phyloP scores from a whole-genome alignment of 1,140 invertebrate genomes.

The Adoxophyes honmai region DNA sequence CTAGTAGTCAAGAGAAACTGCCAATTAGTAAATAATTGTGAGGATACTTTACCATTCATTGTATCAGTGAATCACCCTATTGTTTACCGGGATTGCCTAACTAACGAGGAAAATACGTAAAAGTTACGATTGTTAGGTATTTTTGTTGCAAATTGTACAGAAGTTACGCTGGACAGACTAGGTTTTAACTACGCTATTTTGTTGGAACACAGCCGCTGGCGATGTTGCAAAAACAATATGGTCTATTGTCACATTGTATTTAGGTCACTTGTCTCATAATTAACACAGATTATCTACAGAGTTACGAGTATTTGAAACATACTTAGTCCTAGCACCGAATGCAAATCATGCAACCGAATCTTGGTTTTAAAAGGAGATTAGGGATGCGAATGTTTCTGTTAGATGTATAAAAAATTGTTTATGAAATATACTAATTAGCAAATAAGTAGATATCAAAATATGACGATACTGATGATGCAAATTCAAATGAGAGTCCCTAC shows the following conservation, averaged over 20 bases:
- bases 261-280: neutral
- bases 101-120: neutral
- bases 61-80: slow-evolving; percentile 2
- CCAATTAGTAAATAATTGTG: neutral
- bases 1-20: neutral
- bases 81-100: slow-evolving; percentile 11
- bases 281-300: no score
- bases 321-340: no score
- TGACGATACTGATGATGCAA: no score
- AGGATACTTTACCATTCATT: slow-evolving; percentile 2
- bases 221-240: neutral
- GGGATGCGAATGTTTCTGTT: no score
- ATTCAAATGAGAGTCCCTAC: no score
- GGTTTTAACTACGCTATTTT: neutral
- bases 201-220: neutral
- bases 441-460: no score
- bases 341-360: no score
- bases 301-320: no score
- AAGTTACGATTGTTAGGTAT: neutral
- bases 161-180: neutral
- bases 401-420: no score
- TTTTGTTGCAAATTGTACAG: neutral
- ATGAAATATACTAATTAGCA: no score
- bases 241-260: neutral
- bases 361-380: no score